These are phyloP conservation scores for Microcebus tavaratra DNA, from an alignment of 2,113 vertebrate species.

Conservation along the genomic window DNA sequence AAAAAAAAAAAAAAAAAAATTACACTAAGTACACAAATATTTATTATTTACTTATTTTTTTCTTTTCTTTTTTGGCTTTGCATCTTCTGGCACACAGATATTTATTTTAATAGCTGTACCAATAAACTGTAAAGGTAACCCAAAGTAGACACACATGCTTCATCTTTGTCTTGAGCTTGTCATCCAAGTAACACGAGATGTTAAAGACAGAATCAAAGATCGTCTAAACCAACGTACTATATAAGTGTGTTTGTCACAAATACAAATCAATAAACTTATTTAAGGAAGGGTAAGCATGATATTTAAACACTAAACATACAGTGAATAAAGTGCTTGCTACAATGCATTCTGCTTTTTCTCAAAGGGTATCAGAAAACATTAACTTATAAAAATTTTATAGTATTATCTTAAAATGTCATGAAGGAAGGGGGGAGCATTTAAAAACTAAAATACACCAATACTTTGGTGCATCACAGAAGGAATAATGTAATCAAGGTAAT, in stretches of 20 bases:
- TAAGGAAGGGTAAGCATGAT: not conserved
- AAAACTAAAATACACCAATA: conserved; percentile 57
- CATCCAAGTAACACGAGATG: not conserved
- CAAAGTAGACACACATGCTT: not conserved
- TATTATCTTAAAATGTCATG: conserved; percentile 37
- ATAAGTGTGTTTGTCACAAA: not conserved
- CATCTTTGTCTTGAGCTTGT: not conserved
- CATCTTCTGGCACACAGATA: not conserved
- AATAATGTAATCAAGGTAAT: conserved; percentile 49
- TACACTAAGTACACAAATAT: not conserved
- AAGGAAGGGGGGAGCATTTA: not conserved
- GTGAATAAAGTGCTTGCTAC: not conserved
- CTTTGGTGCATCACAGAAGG: conserved; percentile 7
- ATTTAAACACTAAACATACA: not conserved
- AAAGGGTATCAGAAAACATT: conserved; percentile 35
- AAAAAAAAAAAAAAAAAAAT: too few species aligned
- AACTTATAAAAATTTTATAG: conserved; percentile 38
- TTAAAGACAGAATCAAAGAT: not conserved
- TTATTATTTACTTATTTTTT: not conserved
- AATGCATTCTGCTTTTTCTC: conserved; percentile 40
- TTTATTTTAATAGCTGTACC: not conserved
- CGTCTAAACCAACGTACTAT: not conserved
- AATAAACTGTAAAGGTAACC: not conserved
- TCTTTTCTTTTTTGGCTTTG: too few species aligned
- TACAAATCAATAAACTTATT: not conserved